Base-by-base conservation (phyloP, 2,113 vertebrate genomes). In the Cinclus cinclus region DNA sequence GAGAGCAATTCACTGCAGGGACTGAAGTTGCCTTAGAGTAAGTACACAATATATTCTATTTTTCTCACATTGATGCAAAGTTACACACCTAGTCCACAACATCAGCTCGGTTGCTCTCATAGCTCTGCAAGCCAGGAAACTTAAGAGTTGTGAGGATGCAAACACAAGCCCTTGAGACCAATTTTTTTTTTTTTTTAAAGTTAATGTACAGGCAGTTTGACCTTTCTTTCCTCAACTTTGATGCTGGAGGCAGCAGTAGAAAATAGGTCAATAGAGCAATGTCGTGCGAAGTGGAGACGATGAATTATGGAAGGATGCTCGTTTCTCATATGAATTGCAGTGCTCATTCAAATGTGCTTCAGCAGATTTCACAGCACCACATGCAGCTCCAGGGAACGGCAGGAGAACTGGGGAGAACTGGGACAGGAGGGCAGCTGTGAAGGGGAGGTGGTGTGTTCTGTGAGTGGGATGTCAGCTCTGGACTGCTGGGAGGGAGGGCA, bases 181-280 rank as follows among this genome's bases (percentile, higher is more conserved):
- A 13, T 22, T 1, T 1, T 55, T 37, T 60, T 22, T 1, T 1
- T 55, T 37, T 60, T 83, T 44, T 73, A 0, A 56, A 56, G 33
- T n/a, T 63, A 70, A 52, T 47, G 33, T 7, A 5, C 50, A 14
- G 62, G 41, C 28, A 73, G 31, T 63, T 80, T 63, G 59, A 70
- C 56, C 30, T 59, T 41, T 63, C 47, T 39, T 80, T 33, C 39
- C 88, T 75, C 60, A 88, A 41, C 44, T 83, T 55, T 60, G 49
- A 18, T 82, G 47, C 75, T 60, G 52, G 56, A 92, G n/a, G 47
- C 6, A 4, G 33, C 71, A 91, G 56, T 22, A 89, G 90, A 83
- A 95, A 95, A 89, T 75, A 89, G 88, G 94, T 94, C 85, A 96
- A 59, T 78, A 78, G 90, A 83, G 64, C 93, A 90, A 31, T 68